phyloP scores from a whole-genome alignment of 2,113 vertebrate genomes.

The Boulengeromyrus knoepffleri region DNA sequence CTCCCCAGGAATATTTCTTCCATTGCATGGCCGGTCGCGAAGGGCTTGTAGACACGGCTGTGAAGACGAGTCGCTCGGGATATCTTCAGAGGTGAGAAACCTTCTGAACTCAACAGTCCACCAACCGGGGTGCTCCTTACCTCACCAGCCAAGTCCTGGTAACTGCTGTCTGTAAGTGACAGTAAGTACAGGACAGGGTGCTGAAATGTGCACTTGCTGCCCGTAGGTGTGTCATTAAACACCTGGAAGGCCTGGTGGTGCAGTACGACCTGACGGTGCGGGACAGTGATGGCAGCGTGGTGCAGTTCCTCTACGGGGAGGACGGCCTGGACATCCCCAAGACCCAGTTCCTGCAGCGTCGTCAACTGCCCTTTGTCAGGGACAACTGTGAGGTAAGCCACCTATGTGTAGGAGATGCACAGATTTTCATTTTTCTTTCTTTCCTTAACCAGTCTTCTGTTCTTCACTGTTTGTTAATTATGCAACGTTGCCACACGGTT shows the following conservation, averaged over 20 bases:
- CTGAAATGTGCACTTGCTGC: background rate
- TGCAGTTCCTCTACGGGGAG: conserved; percentile 96
- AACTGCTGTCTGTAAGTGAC: background rate
- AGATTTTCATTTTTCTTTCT: background rate
- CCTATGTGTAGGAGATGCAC: background rate
- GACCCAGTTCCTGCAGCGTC: conserved; percentile 80
- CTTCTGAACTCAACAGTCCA: background rate
- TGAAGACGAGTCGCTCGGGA: conserved; percentile 94
- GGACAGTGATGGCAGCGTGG: conserved; percentile 89
- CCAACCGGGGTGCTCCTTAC: background rate
- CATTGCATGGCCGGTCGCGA: conserved; percentile 98
- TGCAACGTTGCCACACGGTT: background rate
- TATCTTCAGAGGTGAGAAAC: conserved; percentile 84
- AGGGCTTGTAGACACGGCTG: conserved; percentile 92
- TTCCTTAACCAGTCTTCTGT: background rate
- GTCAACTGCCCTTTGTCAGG: conserved; percentile 86
- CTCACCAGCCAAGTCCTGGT: background rate
- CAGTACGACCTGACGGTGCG: conserved; percentile 92
- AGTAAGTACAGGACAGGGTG: background rate
- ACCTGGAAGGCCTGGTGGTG: conserved; percentile 89
- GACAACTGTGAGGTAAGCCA: conserved; percentile 81
- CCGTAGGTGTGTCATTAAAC: conserved; percentile 84
- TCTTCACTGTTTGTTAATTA: background rate
- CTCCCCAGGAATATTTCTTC: conserved; percentile 89
- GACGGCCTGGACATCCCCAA: conserved; percentile 92